phyloP scores from a whole-genome alignment of 2,888 invertebrate species.

The Tachina fera region DNA sequence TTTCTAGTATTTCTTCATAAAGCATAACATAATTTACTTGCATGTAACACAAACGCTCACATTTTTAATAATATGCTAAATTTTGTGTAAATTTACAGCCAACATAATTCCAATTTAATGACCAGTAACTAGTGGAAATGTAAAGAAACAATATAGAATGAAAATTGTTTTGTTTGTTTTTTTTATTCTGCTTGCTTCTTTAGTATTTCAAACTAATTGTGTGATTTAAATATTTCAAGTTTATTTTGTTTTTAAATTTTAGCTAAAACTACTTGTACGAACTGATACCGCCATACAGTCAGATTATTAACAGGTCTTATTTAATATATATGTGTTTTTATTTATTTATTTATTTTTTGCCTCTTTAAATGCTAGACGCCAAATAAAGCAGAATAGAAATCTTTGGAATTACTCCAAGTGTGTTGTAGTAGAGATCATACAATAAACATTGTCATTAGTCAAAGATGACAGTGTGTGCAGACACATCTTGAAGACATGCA shows the following conservation, averaged over 20 bases:
- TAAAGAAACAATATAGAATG: constrained; percentile 15
- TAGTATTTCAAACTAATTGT: constrained; percentile 60
- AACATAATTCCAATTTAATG: constrained; percentile 72
- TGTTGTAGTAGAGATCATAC: constrained; percentile 70
- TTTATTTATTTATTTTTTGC: not conserved
- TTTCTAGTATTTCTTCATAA: constrained; percentile 52
- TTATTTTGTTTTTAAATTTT: constrained; percentile 8
- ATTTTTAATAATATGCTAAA: constrained; percentile 70
- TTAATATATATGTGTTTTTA: not conserved
- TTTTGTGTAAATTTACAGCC: constrained; percentile 71
- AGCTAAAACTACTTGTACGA: constrained; percentile 10
- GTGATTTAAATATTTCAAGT: constrained; percentile 52
- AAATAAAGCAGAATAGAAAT: constrained; percentile 49
- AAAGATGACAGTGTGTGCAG: constrained; percentile 70
- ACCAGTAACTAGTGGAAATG: constrained; percentile 69
- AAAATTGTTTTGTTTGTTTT: not conserved
- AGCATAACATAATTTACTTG: constrained; percentile 70
- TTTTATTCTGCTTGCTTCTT: constrained; percentile 23
- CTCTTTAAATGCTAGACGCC: constrained; percentile 50
- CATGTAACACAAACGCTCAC: constrained; percentile 33
- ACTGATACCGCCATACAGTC: constrained; percentile 43
- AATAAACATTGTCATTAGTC: constrained; percentile 70
- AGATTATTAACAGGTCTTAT: constrained; percentile 70
- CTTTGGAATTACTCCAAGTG: constrained; percentile 71
- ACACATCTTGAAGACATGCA: constrained; percentile 58